phyloP scores from a whole-genome alignment of 1,140 invertebrate genomes.

The Drosophila nikananu region DNA sequence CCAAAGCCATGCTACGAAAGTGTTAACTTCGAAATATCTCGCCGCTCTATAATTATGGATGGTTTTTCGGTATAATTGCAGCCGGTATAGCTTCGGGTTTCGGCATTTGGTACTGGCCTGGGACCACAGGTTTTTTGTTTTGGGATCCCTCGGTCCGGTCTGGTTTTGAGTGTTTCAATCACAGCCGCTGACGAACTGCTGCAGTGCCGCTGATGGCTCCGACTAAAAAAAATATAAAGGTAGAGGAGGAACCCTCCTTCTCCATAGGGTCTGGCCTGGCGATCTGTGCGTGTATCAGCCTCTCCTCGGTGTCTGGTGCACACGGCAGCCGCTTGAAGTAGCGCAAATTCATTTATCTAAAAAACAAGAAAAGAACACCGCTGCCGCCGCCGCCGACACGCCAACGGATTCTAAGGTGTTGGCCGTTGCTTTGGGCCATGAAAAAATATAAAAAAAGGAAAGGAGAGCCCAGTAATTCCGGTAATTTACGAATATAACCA shows the following conservation, averaged over 20 bases:
- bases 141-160: conserved; percentile 8
- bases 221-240: conserved; percentile 11
- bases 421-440: conserved; percentile 66
- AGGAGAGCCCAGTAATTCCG: conserved; percentile 69
- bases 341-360: conserved; percentile 83
- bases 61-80: conserved; percentile 82
- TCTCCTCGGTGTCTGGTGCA: conserved; percentile 35
- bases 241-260: not conserved
- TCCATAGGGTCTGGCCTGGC: conserved; percentile 28
- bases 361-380: conserved; percentile 68
- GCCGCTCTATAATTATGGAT: conserved; percentile 85
- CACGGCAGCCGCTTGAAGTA: conserved; percentile 79
- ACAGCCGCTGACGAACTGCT: conserved; percentile 76
- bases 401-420: conserved; percentile 73
- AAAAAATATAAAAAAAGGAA: conserved; percentile 25
- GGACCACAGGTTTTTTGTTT: not conserved
- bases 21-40: conserved; percentile 85
- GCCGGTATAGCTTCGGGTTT: conserved; percentile 29
- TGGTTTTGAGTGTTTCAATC: conserved; percentile 74
- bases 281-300: conserved; percentile 48
- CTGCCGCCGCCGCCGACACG: conserved; percentile 54
- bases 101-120: conserved; percentile 6
- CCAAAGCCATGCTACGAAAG: conserved; percentile 84
- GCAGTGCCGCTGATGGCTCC: conserved; percentile 68
- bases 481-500: conserved; percentile 68